These are phyloP conservation scores for Drosophila hydei DNA, from an alignment of 1,140 invertebrate species.

Conservation along the genomic window DNA sequence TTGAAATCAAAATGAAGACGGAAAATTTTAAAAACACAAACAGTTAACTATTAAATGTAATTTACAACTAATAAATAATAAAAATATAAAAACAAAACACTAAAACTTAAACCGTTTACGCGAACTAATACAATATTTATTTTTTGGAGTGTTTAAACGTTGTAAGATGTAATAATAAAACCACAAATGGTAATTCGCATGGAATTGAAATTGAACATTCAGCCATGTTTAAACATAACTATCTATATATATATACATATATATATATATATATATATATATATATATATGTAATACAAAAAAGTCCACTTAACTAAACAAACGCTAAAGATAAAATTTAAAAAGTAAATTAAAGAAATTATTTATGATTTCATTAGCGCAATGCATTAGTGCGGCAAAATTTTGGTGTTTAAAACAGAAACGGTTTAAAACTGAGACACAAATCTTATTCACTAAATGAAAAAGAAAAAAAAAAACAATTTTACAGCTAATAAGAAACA, in stretches of 20 bases:
- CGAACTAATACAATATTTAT: constrained; percentile 76
- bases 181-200: constrained; percentile 36
- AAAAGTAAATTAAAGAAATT: constrained; percentile 53
- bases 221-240: constrained; percentile 56
- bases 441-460: constrained; percentile 27
- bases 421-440: constrained; percentile 61
- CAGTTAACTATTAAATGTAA: constrained; percentile 83
- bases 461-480: constrained; percentile 28
- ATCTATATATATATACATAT: background rate
- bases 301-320: constrained; percentile 70
- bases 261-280: constrained; percentile 10
- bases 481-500: constrained; percentile 54
- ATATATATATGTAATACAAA: constrained; percentile 33
- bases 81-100: constrained; percentile 15
- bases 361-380: constrained; percentile 69
- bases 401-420: constrained; percentile 61
- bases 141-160: constrained; percentile 82
- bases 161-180: constrained; percentile 62
- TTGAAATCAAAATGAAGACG: constrained; percentile 67
- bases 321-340: constrained; percentile 16
- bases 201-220: constrained; percentile 19
- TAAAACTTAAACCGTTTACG: constrained; percentile 53
- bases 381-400: constrained; percentile 44
- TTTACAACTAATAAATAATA: constrained; percentile 46
- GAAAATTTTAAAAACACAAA: constrained; percentile 64